A percentile compares a stretch with the other conserved stretches of the same genome.
Evolutionary conservation across 2,888 invertebrate genomes (phyloP).

Genomic region (Sthenelais limicola): DNA sequence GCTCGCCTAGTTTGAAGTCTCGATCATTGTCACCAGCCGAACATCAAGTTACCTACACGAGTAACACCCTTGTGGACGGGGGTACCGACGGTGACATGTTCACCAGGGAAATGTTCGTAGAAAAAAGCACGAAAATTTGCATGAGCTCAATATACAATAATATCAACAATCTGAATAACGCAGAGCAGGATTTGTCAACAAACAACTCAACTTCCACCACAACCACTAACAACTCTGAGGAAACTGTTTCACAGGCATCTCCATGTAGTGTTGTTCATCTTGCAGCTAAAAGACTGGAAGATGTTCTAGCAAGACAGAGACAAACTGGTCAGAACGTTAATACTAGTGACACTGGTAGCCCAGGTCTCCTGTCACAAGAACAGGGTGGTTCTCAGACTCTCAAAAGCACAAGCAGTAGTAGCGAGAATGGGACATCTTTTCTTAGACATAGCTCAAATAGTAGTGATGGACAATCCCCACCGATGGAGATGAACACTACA

Average conservation of each 20-base stretch:
- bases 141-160: constrained; percentile 19
- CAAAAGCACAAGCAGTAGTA: constrained; percentile 7
- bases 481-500: background rate
- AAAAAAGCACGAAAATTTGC: constrained; percentile 55
- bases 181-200: background rate
- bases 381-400: no score
- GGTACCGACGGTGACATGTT: constrained; percentile 25
- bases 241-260: constrained; percentile 11
- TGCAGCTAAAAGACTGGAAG: constrained; percentile 36
- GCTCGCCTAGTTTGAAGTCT: constrained; percentile 48
- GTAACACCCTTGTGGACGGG: constrained; percentile 40
- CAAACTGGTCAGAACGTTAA: no score
- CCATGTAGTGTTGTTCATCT: constrained; percentile 40
- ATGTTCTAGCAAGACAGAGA: constrained; percentile 34
- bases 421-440: constrained; percentile 10
- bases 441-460: constrained; percentile 26
- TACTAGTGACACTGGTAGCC: background rate
- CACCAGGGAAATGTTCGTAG: constrained; percentile 50
- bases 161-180: background rate
- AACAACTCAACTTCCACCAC: background rate
- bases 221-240: background rate
- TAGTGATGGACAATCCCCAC: constrained; percentile 10
- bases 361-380: background rate
- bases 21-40: constrained; percentile 57
- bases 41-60: constrained; percentile 49